Evolutionary conservation across 2,888 invertebrate genomes (phyloP), one percentile per base, ranked within the genome.

Genomic region (Epistrophe grossulariae): DNA sequence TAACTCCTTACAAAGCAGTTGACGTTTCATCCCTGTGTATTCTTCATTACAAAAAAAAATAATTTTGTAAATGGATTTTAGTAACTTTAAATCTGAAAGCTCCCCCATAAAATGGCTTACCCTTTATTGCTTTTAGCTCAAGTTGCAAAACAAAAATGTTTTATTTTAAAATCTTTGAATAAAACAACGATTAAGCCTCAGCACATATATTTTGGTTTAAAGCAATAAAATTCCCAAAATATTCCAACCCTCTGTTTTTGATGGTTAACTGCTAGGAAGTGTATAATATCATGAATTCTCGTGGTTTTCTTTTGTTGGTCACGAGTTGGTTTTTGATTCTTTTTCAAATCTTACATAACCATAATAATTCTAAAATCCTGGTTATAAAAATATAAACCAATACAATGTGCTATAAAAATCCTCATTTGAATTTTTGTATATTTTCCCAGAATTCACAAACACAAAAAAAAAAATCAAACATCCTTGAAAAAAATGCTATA

Each of bases 311-410:
- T 48, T 48, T 10, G 17, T 7, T 43, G 11, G 35, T 1, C 43
- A 45, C 9, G 4, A 17, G 10, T 10, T 17, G 9, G 1, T 50
- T 50, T 19, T 50, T 50, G 4, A 19, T 19, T 48, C 11, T 50
- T 19, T 45, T n/a, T 15, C 15, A 43, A 43, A 15, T n/a, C n/a
- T n/a, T n/a, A 45, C 45, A 45, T 43, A 5, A 43, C 13, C 43
- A 35, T 40, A 35, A 57, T 55, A 38, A 48, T 64, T 73, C 43
- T 5, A 48, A 50, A 45, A 38, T 35, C 24, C 70, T 74, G 74
- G 19, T 66, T 50, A 57, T 73, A 60, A 82, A 73, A 77, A 40
- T 40, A 38, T 66, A 73, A 60, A 79, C 78, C 73, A 68, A 24
- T 73, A 68, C 71, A 68, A 28, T 66, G 17, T 66, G 38, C 52